Evolutionary conservation across 2,113 vertebrate species (phyloP).

Genomic region (Dolichotis patagonum): DNA sequence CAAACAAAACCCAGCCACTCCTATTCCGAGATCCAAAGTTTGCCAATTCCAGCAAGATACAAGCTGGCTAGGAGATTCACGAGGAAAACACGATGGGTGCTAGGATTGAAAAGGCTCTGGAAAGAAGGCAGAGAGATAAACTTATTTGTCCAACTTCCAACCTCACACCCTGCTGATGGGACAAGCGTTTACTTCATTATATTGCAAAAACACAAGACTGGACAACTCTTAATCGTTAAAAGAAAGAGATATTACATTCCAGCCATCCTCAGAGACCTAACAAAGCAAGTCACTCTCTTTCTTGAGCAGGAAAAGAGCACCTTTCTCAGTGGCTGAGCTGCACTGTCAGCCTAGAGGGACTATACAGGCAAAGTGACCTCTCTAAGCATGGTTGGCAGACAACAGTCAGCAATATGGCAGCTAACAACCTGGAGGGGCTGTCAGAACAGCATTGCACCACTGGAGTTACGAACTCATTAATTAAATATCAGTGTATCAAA

Average conservation of each 20-base stretch:
- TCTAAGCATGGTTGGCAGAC: neutral
- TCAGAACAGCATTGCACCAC: slow-evolving; percentile 59
- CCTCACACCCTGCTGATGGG: neutral
- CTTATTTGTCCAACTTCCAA: neutral
- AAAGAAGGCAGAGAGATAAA: neutral
- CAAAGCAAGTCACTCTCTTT: neutral
- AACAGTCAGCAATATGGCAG: slow-evolving; percentile 57
- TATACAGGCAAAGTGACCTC: neutral
- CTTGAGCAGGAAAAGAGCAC: neutral
- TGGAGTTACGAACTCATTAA: slow-evolving; percentile 81
- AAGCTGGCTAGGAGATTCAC: neutral
- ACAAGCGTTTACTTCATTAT: neutral
- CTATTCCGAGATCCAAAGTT: neutral
- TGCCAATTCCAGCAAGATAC: neutral
- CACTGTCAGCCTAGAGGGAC: neutral
- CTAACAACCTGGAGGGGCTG: slow-evolving; percentile 72
- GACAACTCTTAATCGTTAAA: neutral
- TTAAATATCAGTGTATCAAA: slow-evolving; percentile 83
- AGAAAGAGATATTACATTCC: neutral
- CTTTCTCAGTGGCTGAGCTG: neutral
- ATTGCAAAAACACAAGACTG: neutral
- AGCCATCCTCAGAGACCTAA: neutral
- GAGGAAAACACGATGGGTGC: accelerated
- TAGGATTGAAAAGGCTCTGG: neutral
- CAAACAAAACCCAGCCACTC: neutral